phyloP scores from a whole-genome alignment of 1,140 invertebrate species.

The Oreohelix idahoensis region DNA sequence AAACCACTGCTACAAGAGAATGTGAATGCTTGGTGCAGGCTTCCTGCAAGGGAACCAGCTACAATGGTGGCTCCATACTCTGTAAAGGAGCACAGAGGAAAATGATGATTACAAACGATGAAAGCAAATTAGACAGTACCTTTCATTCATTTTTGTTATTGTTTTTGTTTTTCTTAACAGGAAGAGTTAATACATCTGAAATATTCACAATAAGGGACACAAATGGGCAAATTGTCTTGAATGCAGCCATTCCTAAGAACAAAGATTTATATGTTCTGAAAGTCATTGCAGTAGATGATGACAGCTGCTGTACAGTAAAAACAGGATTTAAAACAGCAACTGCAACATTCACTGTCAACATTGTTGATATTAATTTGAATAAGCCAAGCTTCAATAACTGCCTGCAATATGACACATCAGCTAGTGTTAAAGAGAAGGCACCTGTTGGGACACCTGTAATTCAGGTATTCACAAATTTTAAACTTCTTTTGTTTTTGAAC shows the following conservation, averaged over 20 bases:
- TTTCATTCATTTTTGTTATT: too few relatives aligned
- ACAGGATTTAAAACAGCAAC: background rate
- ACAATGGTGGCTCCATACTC: too few relatives aligned
- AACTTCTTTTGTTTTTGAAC: too few relatives aligned
- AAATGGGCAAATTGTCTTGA: background rate
- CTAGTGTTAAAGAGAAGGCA: constrained; percentile 13
- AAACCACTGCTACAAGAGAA: too few relatives aligned
- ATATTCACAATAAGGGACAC: constrained; percentile 14
- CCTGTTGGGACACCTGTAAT: constrained; percentile 24
- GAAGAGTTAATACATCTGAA: background rate
- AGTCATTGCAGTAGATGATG: constrained; percentile 22
- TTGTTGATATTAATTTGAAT: constrained; percentile 19
- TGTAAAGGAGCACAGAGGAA: too few relatives aligned
- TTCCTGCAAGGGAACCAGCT: too few relatives aligned
- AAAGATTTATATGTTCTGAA: background rate
- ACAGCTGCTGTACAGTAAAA: background rate
- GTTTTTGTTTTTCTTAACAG: constrained; percentile 14
- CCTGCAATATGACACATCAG: background rate
- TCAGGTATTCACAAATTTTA: constrained; percentile 11
- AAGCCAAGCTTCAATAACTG: constrained; percentile 16
- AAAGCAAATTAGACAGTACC: too few relatives aligned
- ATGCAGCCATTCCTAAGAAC: background rate
- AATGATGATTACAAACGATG: too few relatives aligned
- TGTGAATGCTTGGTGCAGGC: too few relatives aligned
- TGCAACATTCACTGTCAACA: constrained; percentile 20